These are phyloP conservation scores for Enteromius trimaculatus DNA, from an alignment of 2,797 vertebrate species.

Conservation along the genomic window DNA sequence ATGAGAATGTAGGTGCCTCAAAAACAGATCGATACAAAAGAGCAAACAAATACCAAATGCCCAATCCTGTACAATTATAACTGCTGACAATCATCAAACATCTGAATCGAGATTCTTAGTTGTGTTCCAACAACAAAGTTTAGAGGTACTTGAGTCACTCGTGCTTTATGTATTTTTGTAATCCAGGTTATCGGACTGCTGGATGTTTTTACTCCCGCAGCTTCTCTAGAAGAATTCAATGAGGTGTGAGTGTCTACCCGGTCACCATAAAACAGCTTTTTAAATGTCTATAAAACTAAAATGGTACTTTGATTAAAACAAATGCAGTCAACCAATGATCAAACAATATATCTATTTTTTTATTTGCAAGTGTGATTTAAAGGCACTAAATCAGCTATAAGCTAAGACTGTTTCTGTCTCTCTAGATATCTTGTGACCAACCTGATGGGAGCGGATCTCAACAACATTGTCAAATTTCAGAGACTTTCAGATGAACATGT, in stretches of 20 bases:
- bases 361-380: not conserved
- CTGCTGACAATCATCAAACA: not conserved
- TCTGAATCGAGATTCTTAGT: not conserved
- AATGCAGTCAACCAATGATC: not conserved
- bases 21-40: not conserved
- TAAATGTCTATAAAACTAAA: not conserved
- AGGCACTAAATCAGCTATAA: not conserved
- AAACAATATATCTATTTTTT: not conserved
- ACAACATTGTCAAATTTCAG: conserved; percentile 98
- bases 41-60: not conserved
- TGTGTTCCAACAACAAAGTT: not conserved
- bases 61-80: not conserved
- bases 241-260: conserved; percentile 86
- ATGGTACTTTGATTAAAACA: not conserved
- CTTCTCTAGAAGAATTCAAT: conserved; percentile 90
- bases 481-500: conserved; percentile 95
- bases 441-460: conserved; percentile 97
- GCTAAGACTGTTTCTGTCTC: not conserved
- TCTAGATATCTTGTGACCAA: conserved; percentile 95
- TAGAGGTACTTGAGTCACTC: not conserved
- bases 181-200: conserved; percentile 91
- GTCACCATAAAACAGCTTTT: conserved; percentile 3
- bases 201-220: conserved; percentile 96
- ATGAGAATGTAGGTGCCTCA: conserved; percentile 90
- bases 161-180: conserved; percentile 20